Evolutionary conservation across 2,888 invertebrate species (phyloP).

Genomic region (Shargacucullia verbasci): DNA sequence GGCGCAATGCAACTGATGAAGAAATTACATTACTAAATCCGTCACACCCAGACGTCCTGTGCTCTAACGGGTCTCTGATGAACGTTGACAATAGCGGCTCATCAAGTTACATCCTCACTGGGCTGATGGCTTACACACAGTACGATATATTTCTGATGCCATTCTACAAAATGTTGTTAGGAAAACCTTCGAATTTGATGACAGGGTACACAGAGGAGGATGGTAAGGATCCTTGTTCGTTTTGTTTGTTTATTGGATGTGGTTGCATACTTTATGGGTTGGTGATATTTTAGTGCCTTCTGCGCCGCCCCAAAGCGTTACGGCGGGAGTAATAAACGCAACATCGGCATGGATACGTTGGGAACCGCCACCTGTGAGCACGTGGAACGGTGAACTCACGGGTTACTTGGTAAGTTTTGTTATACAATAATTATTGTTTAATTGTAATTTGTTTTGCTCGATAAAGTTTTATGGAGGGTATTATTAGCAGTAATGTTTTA

Average conservation of each 20-base stretch:
- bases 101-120: slow-evolving; percentile 92
- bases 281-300: slow-evolving; percentile 91
- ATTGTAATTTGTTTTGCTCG: slow-evolving; percentile 58
- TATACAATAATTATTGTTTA: slow-evolving; percentile 57
- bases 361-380: slow-evolving; percentile 93
- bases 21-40: slow-evolving; percentile 72
- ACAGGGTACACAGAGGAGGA: slow-evolving; percentile 96
- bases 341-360: slow-evolving; percentile 95
- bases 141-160: slow-evolving; percentile 98
- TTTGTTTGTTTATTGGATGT: slow-evolving; percentile 47
- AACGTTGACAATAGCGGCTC: slow-evolving; percentile 92
- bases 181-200: slow-evolving; percentile 97
- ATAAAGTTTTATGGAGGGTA: slow-evolving; percentile 56
- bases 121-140: slow-evolving; percentile 94
- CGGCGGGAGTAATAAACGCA: slow-evolving; percentile 94
- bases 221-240: slow-evolving; percentile 77
- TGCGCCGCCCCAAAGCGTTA: slow-evolving; percentile 93
- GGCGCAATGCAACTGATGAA: slow-evolving; percentile 79
- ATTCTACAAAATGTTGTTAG: slow-evolving; percentile 95
- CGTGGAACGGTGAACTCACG: slow-evolving; percentile 94
- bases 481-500: slow-evolving; percentile 24
- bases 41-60: slow-evolving; percentile 71
- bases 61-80: slow-evolving; percentile 91
- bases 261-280: slow-evolving; percentile 49
- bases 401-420: slow-evolving; percentile 94